These are phyloP conservation scores for Porphyrio hochstetteri DNA, from an alignment of 2,113 vertebrate genomes.

Conservation along the genomic window DNA sequence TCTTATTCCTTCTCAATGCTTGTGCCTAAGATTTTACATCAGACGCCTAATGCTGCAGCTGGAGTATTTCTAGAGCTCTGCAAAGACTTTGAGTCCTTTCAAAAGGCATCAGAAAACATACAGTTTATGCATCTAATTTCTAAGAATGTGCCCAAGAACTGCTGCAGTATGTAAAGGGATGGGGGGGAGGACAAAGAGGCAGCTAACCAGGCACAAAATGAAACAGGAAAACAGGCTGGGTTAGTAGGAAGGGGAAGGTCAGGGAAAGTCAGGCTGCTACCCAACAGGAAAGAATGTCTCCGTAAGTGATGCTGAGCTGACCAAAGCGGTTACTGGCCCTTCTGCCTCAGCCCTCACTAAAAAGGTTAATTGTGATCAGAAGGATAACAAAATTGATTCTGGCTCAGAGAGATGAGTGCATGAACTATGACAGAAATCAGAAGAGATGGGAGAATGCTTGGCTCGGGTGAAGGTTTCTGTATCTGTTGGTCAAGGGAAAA, in stretches of 20 bases:
- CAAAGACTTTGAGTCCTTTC: neutral
- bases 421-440: neutral
- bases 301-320: neutral
- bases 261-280: neutral
- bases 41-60: neutral
- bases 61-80: neutral
- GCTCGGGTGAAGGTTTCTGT: neutral
- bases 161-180: neutral
- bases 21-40: neutral
- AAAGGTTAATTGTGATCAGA: conserved; percentile 22
- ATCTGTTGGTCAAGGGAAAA: neutral
- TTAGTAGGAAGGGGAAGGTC: neutral
- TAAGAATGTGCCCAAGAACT: neutral
- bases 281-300: neutral
- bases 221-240: neutral
- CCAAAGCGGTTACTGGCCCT: neutral
- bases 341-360: neutral
- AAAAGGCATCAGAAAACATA: neutral
- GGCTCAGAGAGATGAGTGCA: neutral
- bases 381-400: neutral
- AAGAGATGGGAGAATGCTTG: neutral
- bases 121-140: conserved; percentile 10
- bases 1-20: neutral
- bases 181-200: neutral
- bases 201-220: neutral